Evolutionary conservation across 1,140 invertebrate species (phyloP).

Genomic region (Chionoecetes opilio): DNA sequence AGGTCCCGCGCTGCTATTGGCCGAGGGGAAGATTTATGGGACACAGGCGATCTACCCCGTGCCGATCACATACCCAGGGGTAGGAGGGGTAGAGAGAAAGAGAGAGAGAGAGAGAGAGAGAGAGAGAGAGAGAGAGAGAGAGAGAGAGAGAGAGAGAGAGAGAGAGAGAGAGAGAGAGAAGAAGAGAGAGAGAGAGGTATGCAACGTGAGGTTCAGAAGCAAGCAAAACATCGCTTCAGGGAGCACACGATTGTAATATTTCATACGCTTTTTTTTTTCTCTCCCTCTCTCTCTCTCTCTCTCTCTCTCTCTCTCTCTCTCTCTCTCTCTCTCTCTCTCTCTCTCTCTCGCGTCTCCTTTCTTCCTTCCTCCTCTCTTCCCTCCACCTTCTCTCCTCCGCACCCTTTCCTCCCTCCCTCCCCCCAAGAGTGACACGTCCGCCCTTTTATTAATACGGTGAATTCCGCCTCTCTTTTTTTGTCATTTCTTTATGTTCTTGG

Average conservation of each 20-base stretch:
- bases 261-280: background rate
- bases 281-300: background rate
- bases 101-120: background rate
- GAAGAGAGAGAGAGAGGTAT: too few species aligned
- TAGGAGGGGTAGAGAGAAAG: background rate
- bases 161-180: constrained; percentile 6
- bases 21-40: constrained; percentile 66
- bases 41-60: constrained; percentile 68
- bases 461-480: background rate
- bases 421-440: background rate
- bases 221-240: background rate
- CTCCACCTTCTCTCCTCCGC: background rate
- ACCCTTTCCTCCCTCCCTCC: background rate
- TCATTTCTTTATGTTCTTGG: background rate
- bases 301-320: constrained; percentile 11
- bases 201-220: background rate
- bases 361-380: background rate
- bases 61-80: constrained; percentile 57
- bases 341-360: constrained; percentile 4
- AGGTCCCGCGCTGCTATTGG: constrained; percentile 57
- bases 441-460: background rate
- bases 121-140: constrained; percentile 9
- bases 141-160: constrained; percentile 22
- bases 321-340: constrained; percentile 38
- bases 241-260: background rate